A percentile compares a stretch with the other conserved stretches of the same genome.
phyloP scores from a whole-genome alignment of 2,113 vertebrate species.

The Aptenodytes forsteri region DNA sequence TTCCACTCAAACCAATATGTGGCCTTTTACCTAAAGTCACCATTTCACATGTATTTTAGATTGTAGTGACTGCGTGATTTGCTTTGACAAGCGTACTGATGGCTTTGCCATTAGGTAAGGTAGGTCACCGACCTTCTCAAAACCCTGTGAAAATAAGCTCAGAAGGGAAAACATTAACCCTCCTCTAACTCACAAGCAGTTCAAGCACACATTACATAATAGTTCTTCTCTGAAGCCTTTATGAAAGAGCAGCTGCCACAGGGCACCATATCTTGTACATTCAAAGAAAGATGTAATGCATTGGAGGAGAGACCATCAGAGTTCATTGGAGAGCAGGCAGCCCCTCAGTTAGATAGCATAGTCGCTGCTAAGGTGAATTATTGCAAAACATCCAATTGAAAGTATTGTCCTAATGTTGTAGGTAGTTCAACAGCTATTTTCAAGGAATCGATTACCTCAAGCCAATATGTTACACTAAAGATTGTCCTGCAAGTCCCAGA shows the following conservation, averaged over 20 bases:
- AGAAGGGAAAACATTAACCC: not conserved
- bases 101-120: not conserved
- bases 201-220: not conserved
- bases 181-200: not conserved
- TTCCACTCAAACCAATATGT: not conserved
- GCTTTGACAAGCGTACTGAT: not conserved
- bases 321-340: not conserved
- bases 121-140: not conserved
- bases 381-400: not conserved
- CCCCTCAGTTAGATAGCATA: not conserved
- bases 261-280: accelerated
- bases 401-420: not conserved
- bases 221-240: not conserved
- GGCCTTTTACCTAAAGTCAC: not conserved
- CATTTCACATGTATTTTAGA: not conserved
- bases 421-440: not conserved
- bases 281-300: not conserved
- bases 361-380: not conserved
- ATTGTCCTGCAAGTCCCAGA: not conserved
- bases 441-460: not conserved
- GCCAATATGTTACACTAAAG: not conserved
- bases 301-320: not conserved
- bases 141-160: not conserved
- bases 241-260: not conserved
- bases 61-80: not conserved